phyloP scores from a whole-genome alignment of 2,113 vertebrate genomes.

The Mobula birostris region DNA sequence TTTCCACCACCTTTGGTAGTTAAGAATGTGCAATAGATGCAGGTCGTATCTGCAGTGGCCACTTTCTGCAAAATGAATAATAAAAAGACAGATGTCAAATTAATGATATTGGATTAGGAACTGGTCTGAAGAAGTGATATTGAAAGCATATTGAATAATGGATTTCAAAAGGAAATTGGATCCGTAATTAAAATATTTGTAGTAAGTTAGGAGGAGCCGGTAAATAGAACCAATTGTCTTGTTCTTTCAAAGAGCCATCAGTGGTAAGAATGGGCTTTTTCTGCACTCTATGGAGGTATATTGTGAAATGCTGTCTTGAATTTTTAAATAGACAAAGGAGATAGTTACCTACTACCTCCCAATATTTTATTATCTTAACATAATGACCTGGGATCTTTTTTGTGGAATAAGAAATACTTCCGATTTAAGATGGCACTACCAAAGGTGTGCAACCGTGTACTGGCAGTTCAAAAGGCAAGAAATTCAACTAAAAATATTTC shows the following conservation, averaged over 20 bases:
- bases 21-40: no score
- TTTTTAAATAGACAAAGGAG: neutral
- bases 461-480: no score
- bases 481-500: no score
- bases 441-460: no score
- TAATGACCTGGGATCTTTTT: neutral
- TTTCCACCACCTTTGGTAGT: no score
- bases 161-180: neutral
- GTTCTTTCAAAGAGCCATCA: neutral
- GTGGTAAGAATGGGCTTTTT: no score
- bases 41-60: no score
- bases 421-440: no score
- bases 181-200: neutral
- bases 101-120: neutral
- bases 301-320: neutral
- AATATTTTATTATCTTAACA: neutral
- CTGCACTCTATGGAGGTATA: neutral
- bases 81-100: neutral
- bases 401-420: neutral
- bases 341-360: neutral
- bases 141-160: neutral
- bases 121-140: neutral
- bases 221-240: neutral
- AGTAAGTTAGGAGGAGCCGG: neutral
- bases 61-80: no score